A percentile compares a stretch with the other conserved stretches of the same genome.
Evolutionary conservation across 2,797 vertebrate species (phyloP).

Genomic region (Anomalospiza imberbis): DNA sequence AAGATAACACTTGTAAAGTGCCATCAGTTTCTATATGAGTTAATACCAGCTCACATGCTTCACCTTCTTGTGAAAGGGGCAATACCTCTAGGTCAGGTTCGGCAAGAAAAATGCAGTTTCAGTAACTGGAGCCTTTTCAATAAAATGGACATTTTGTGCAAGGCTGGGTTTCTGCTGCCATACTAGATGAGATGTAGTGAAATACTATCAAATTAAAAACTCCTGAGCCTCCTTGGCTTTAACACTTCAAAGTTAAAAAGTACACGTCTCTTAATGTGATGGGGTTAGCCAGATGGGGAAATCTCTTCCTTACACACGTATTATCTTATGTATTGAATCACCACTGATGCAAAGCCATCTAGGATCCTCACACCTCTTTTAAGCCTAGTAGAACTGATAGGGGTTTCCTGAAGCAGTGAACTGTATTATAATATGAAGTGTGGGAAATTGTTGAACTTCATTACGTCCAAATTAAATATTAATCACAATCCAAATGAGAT

Average conservation of each 20-base stretch:
- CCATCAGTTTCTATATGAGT: background rate
- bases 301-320: accelerated
- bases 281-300: background rate
- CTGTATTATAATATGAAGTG: background rate
- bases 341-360: background rate
- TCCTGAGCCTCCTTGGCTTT: background rate
- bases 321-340: background rate
- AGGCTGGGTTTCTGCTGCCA: background rate
- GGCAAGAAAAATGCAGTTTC: background rate
- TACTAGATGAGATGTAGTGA: background rate
- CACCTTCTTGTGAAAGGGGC: background rate
- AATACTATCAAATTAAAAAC: background rate
- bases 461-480: background rate
- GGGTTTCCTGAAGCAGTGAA: background rate
- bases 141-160: background rate
- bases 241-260: background rate
- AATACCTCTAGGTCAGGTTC: background rate
- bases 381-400: background rate
- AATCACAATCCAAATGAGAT: background rate
- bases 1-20: background rate
- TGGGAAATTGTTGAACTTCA: background rate
- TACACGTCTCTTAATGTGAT: background rate
- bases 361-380: background rate
- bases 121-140: background rate
- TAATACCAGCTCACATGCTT: background rate